Evolutionary conservation across 2,797 vertebrate genomes (phyloP).

Genomic region (Allobates femoralis): DNA sequence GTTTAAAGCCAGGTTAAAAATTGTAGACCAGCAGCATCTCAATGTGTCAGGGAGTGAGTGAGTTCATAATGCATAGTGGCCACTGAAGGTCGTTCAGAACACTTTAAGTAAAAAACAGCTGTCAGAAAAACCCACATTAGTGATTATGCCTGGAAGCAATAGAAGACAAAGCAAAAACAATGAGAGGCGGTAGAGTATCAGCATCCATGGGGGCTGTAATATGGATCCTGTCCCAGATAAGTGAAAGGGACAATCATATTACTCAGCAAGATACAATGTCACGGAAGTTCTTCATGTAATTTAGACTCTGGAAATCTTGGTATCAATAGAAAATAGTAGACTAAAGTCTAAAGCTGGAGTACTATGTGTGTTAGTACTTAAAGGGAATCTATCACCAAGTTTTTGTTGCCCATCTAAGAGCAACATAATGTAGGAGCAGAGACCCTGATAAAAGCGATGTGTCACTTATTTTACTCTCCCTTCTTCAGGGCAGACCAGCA

Average conservation of each 20-base stretch:
- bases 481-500: no score
- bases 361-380: not conserved
- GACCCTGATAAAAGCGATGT: no score
- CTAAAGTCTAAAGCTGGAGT: not conserved
- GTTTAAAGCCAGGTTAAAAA: conserved; percentile 46
- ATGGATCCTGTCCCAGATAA: conserved; percentile 39
- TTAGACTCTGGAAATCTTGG: not conserved
- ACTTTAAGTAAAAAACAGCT: conserved; percentile 51
- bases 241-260: conserved; percentile 3
- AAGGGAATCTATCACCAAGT: no score
- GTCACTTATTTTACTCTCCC: no score
- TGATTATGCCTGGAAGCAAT: conserved; percentile 39
- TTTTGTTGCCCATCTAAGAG: no score
- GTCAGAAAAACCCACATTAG: conserved; percentile 43
- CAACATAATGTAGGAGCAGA: no score
- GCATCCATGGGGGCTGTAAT: conserved; percentile 12
- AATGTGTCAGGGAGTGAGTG: conserved; percentile 1
- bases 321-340: not conserved
- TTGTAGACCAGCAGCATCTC: conserved; percentile 42
- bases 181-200: not conserved
- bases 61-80: conserved; percentile 42
- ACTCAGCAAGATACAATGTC: conserved; percentile 32
- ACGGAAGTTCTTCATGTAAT: not conserved
- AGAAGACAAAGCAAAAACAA: conserved; percentile 34
- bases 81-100: conserved; percentile 53